These are phyloP conservation scores for Galaxea fascicularis DNA, from an alignment of 92 coral and sea anemone species.

Conservation along the genomic window DNA sequence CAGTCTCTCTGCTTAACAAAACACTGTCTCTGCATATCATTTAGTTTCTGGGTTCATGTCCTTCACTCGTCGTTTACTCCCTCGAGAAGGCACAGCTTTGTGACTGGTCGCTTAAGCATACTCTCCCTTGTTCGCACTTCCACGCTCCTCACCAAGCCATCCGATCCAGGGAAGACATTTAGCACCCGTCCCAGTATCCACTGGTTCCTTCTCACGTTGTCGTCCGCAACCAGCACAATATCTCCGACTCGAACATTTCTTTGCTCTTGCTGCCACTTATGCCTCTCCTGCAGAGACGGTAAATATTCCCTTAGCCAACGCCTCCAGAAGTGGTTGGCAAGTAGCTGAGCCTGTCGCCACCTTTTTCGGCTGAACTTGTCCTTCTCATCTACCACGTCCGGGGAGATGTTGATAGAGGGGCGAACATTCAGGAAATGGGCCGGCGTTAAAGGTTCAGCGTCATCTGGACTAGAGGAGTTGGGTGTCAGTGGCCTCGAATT, in stretches of 20 bases:
- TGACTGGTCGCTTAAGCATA: constrained; percentile 47
- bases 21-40: background rate
- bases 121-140: constrained; percentile 49
- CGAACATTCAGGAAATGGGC: too few species aligned
- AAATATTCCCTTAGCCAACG: constrained; percentile 60
- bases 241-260: constrained; percentile 50
- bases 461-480: constrained; percentile 45
- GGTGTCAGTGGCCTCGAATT: constrained; percentile 66
- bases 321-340: too few species aligned
- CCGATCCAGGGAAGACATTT: constrained; percentile 38
- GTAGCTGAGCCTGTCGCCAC: constrained; percentile 66
- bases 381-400: constrained; percentile 37
- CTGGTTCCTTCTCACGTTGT: constrained; percentile 42
- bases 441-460: constrained; percentile 46
- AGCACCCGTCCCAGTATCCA: constrained; percentile 34
- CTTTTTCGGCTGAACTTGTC: constrained; percentile 65
- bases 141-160: constrained; percentile 51
- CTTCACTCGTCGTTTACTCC: background rate
- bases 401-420: constrained; percentile 48
- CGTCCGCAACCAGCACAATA: constrained; percentile 56
- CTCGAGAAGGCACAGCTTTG: constrained; percentile 46
- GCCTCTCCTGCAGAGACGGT: constrained; percentile 55
- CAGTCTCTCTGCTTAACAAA: background rate
- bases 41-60: background rate
- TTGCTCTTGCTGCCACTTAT: constrained; percentile 50